Evolutionary conservation across 2,113 vertebrate genomes (phyloP).

Genomic region (Cinclus cinclus): DNA sequence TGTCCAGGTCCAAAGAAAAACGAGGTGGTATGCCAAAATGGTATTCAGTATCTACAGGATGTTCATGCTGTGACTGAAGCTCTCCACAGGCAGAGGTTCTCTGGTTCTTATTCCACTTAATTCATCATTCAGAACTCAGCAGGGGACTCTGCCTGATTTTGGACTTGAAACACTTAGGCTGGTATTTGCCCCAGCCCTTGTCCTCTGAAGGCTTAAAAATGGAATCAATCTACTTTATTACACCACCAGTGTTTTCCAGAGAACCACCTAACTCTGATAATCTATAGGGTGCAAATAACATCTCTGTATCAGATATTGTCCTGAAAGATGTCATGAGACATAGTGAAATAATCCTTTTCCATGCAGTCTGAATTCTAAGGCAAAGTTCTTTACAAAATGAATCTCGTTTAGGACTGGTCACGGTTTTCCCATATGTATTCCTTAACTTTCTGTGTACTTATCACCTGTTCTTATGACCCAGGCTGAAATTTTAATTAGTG

Average conservation of each 20-base stretch:
- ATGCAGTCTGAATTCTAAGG: background rate
- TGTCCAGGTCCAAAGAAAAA: constrained; percentile 61
- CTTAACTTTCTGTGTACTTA: background rate
- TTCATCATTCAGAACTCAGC: constrained; percentile 63
- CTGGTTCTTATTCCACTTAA: constrained; percentile 69
- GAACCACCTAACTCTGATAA: background rate
- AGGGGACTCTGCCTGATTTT: constrained; percentile 49
- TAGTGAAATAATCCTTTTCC: background rate
- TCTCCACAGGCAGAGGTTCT: constrained; percentile 64
- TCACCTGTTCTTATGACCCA: background rate
- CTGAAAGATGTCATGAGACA: background rate
- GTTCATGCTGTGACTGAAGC: constrained; percentile 66
- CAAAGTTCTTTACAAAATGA: background rate
- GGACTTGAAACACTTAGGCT: constrained; percentile 56
- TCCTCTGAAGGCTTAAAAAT: constrained; percentile 28
- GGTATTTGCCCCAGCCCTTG: constrained; percentile 46
- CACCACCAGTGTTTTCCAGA: background rate
- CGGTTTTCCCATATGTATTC: background rate
- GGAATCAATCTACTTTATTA: constrained; percentile 55
- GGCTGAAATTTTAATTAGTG: background rate
- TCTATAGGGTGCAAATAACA: constrained; percentile 42
- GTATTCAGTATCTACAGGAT: constrained; percentile 66
- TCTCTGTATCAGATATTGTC: constrained; percentile 42
- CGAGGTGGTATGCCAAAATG: constrained; percentile 62
- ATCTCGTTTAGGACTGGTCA: background rate